Conservation (phyloP, 2,888 invertebrate genomes). For the Sialis fuliginosa region DNA sequence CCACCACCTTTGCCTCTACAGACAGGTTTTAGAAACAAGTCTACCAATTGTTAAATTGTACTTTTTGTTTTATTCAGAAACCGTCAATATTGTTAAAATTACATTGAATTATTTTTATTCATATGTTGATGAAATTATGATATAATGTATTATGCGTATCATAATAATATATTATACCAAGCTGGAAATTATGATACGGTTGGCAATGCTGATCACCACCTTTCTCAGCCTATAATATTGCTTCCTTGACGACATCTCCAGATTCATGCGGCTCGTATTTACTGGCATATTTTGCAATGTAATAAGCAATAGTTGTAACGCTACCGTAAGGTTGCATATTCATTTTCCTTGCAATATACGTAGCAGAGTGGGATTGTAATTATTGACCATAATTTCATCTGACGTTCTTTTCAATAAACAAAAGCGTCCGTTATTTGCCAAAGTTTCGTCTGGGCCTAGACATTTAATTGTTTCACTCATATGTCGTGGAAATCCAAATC, state of each 20-base stretch:
- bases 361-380: conserved; percentile 15
- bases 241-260: conserved; percentile 7
- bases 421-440: conserved; percentile 16
- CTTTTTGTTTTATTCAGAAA: too few relatives aligned
- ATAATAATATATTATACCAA: too few relatives aligned
- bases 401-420: conserved; percentile 14
- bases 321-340: conserved; percentile 18
- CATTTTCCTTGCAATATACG: conserved; percentile 17
- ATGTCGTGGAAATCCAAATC: conserved; percentile 14
- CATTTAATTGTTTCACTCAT: conserved; percentile 11
- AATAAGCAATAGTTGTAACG: conserved; percentile 16
- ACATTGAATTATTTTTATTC: too few relatives aligned
- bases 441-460: conserved; percentile 14
- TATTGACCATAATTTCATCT: conserved; percentile 10
- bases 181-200: neutral
- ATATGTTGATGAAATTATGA: too few relatives aligned
- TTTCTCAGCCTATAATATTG: conserved; percentile 5
- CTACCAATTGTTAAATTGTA: too few relatives aligned
- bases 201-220: conserved; percentile 3
- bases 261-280: conserved; percentile 9
- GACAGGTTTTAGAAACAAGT: too few relatives aligned
- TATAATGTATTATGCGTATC: too few relatives aligned
- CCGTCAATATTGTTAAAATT: too few relatives aligned
- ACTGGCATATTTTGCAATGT: conserved; percentile 2
- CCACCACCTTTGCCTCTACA: too few relatives aligned